Evolutionary conservation across 2,888 invertebrate genomes (phyloP), one percentile per base, ranked within the genome.

Genomic region (Agriopis marginaria): DNA sequence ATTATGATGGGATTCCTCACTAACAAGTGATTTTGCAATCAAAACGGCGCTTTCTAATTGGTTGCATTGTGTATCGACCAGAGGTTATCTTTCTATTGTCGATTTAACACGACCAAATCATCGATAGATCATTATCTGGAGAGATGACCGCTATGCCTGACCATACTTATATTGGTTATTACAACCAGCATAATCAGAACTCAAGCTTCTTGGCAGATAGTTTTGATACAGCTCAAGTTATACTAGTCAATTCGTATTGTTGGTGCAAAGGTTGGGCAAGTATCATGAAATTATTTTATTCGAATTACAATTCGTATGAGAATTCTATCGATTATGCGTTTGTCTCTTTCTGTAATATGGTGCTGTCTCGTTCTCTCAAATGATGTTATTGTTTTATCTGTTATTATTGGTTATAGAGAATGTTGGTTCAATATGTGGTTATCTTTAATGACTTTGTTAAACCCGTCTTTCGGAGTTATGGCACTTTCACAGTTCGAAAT

Each of bases 251-350:
- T 64, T 23, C n/a, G 32, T 32, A 58, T 58, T 45, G 45, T 58
- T 58, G 12, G 62, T 58, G 58, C 66, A 70, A 70, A 88, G 86
- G 87, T 92, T 91, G 87, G 87, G 89, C 85, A 92, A 91, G 86
- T 89, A 93, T 93, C 90, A 89, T 93, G 92, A 93, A 94, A 93
- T 91, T 93, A 93, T 92, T 93, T 90, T 91, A 93, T 91, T 91
- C 86, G 89, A 86, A 93, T 93, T 92, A 92, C 88, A 82, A 86
- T 91, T 89, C 88, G 90, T 93, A 93, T 92, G 92, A 93, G 93
- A 93, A 93, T 89, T 93, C 91, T 93, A 93, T 88, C 83, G 87
- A 87, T 88, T 89, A 87, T 80, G 81, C 68, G 74, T 86, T 81
- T 77, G 56, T 89, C 86, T 76, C 84, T 60, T 70, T 91, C 86